Evolutionary conservation across 2,797 vertebrate genomes (phyloP).

Genomic region (Tamandua tetradactyla): DNA sequence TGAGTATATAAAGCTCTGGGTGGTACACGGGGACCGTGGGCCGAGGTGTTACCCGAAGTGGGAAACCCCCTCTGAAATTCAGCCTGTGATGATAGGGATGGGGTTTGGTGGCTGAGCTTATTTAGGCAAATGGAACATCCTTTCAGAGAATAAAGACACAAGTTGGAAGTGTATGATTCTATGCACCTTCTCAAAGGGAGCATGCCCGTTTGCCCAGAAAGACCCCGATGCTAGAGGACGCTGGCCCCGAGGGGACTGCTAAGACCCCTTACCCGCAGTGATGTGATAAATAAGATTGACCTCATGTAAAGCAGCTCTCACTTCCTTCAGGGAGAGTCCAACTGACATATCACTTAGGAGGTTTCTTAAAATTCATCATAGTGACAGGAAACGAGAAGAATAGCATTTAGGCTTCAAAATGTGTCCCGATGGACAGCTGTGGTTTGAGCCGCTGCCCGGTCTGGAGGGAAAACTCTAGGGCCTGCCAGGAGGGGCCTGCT

Average conservation of each 20-base stretch:
- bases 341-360: neutral
- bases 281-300: neutral
- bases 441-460: neutral
- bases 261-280: neutral
- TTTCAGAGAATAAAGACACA: neutral
- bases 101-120: neutral
- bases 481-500: rapidly evolving
- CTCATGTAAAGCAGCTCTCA: neutral
- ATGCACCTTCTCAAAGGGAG: neutral
- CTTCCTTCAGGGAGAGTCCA: neutral
- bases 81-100: neutral
- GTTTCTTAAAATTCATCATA: neutral
- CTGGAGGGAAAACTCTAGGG: neutral
- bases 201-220: neutral
- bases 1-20: slow-evolving; percentile 82
- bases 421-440: neutral
- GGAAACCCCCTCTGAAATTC: neutral
- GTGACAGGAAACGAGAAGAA: neutral
- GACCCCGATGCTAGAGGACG: no score
- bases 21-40: neutral
- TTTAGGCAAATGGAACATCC: neutral
- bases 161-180: neutral
- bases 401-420: neutral
- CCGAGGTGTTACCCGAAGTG: neutral
- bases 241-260: no score